These are phyloP conservation scores for Eupithecia centaureata DNA, from an alignment of 2,888 invertebrate genomes.

Conservation along the genomic window DNA sequence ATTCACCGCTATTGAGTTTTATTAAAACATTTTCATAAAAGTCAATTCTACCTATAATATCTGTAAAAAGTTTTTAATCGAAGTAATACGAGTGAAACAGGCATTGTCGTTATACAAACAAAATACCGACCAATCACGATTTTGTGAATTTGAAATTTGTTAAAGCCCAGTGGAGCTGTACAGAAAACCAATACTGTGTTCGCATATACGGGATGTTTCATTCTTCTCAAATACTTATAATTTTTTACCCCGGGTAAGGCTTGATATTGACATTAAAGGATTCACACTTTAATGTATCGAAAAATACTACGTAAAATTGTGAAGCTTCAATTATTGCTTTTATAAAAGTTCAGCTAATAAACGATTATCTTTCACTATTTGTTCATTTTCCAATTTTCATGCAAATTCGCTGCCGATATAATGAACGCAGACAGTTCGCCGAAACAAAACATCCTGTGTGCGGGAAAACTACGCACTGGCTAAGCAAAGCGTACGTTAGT, in stretches of 20 bases:
- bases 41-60: too few species aligned
- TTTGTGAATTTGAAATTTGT: slow-evolving; percentile 84
- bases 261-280: not conserved
- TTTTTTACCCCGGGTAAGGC: not conserved
- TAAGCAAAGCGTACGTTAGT: slow-evolving; percentile 72
- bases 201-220: slow-evolving; percentile 47
- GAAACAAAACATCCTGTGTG: slow-evolving; percentile 22
- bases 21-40: too few species aligned
- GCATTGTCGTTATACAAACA: slow-evolving; percentile 78
- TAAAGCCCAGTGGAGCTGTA: slow-evolving; percentile 73
- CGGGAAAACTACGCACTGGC: slow-evolving; percentile 79
- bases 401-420: slow-evolving; percentile 1
- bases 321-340: not conserved
- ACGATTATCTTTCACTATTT: not conserved
- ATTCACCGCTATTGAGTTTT: too few species aligned
- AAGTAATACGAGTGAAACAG: slow-evolving; percentile 2
- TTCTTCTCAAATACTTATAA: not conserved
- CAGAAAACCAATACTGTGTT: slow-evolving; percentile 81
- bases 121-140: slow-evolving; percentile 82
- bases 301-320: not conserved
- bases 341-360: not conserved
- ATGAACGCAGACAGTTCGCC: slow-evolving; percentile 6
- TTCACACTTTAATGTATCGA: not conserved
- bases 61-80: not conserved
- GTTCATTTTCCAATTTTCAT: slow-evolving; percentile 7